phyloP scores from a whole-genome alignment of 2,113 vertebrate genomes.

The Nothobranchius kuhntae region DNA sequence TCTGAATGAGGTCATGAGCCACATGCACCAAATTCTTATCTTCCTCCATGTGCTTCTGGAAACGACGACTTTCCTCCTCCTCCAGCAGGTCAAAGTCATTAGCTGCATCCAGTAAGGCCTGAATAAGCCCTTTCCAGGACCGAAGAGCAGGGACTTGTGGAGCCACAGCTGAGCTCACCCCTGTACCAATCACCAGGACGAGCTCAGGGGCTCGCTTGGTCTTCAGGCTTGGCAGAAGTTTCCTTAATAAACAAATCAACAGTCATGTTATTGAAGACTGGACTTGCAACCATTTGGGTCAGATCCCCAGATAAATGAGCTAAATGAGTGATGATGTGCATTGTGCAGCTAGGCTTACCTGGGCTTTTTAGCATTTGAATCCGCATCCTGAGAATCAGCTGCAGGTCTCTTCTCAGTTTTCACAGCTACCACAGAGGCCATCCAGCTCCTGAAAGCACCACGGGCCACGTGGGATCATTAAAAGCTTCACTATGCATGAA shows the following conservation, averaged over 20 bases:
- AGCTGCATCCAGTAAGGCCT: constrained; percentile 92
- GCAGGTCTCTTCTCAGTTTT: constrained; percentile 83
- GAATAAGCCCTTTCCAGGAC: constrained; percentile 96
- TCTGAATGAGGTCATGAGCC: constrained; percentile 98
- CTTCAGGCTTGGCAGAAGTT: constrained; percentile 93
- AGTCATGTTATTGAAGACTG: too few relatives aligned
- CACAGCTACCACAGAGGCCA: constrained; percentile 87
- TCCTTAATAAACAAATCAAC: constrained; percentile 77
- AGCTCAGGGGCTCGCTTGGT: constrained; percentile 91
- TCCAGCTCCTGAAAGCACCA: constrained; percentile 82
- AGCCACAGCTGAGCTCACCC: constrained; percentile 93
- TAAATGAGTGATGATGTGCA: neutral
- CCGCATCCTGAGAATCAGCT: constrained; percentile 84
- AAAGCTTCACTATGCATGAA: neutral
- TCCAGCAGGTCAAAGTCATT: constrained; percentile 94
- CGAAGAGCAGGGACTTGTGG: constrained; percentile 92
- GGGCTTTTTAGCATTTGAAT: constrained; percentile 89
- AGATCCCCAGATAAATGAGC: neutral
- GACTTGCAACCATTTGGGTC: too few relatives aligned
- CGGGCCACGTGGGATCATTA: neutral
- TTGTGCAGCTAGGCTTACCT: constrained; percentile 77
- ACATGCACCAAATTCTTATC: constrained; percentile 95
- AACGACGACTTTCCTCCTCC: constrained; percentile 91
- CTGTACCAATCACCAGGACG: constrained; percentile 93
- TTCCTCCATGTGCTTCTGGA: constrained; percentile 91